Evolutionary conservation across 92 coral and sea anemone genomes (phyloP).

Genomic region (Pocillopora meandrina): DNA sequence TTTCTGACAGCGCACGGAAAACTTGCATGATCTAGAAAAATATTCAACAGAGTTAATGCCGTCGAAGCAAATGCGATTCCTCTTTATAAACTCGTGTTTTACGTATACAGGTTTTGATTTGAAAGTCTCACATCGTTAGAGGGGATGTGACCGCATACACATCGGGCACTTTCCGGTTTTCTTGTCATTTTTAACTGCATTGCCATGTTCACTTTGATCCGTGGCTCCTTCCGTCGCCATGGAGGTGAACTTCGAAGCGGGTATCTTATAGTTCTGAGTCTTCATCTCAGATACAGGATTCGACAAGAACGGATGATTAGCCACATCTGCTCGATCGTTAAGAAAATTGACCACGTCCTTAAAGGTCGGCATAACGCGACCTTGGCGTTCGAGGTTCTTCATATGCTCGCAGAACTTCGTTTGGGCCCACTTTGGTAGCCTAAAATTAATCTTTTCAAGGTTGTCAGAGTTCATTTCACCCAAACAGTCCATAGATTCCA

Average conservation of each 20-base stretch:
- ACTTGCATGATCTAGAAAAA: conserved; percentile 4
- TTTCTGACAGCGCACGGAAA: neutral
- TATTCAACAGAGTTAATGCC: conserved; percentile 56
- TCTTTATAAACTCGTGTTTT: conserved; percentile 44
- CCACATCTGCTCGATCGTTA: conserved; percentile 61
- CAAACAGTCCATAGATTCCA: conserved; percentile 49
- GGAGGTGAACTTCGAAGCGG: neutral
- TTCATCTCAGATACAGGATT: conserved; percentile 18
- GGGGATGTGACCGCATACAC: conserved; percentile 42
- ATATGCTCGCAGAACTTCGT: conserved; percentile 60
- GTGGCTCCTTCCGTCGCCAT: conserved; percentile 1
- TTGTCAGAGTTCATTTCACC: conserved; percentile 65
- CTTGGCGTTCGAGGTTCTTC: conserved; percentile 53
- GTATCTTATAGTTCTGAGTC: neutral
- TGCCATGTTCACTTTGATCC: neutral
- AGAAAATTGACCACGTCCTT: conserved; percentile 60
- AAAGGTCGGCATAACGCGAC: conserved; percentile 55
- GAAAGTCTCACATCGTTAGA: conserved; percentile 47
- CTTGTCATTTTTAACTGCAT: neutral
- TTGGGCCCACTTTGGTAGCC: conserved; percentile 60
- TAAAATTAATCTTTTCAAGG: conserved; percentile 49
- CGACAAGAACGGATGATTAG: conserved; percentile 68
- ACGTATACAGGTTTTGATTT: conserved; percentile 45
- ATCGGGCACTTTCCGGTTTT: conserved; percentile 29
- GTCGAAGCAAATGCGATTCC: conserved; percentile 44